These are phyloP conservation scores for Drosophila rubida DNA, from an alignment of 2,888 invertebrate species.

Conservation along the genomic window DNA sequence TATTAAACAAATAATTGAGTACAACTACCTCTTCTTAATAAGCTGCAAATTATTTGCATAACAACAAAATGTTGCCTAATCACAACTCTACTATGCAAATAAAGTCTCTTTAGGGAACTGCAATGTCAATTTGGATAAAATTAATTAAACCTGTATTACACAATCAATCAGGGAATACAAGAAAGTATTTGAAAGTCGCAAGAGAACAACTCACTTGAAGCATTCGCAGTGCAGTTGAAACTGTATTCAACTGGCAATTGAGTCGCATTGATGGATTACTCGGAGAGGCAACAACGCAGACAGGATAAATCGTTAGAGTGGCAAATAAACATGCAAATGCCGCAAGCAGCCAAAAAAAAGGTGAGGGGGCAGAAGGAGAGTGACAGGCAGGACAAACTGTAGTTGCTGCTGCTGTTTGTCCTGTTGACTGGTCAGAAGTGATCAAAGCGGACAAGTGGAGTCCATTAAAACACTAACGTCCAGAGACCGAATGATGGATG, in stretches of 20 bases:
- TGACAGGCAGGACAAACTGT: conserved; percentile 26
- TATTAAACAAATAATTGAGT: too few species aligned
- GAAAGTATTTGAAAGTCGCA: not conserved
- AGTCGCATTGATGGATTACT: conserved; percentile 12
- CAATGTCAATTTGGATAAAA: too few species aligned
- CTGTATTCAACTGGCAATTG: not conserved
- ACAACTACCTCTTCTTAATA: too few species aligned
- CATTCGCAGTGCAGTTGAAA: not conserved
- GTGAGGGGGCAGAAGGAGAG: not conserved
- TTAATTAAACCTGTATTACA: too few species aligned
- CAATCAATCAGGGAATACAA: too few species aligned
- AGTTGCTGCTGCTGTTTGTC: conserved; percentile 39
- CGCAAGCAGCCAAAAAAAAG: conserved; percentile 44
- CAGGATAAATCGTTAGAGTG: conserved; percentile 38
- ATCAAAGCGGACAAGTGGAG: conserved; percentile 78
- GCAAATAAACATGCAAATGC: conserved; percentile 73
- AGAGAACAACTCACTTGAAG: not conserved
- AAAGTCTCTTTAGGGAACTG: too few species aligned
- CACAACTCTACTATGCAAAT: too few species aligned
- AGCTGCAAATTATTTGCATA: too few species aligned
- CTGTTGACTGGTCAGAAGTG: conserved; percentile 46
- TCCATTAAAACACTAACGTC: conserved; percentile 81
- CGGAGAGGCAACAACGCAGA: not conserved
- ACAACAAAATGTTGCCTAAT: too few species aligned
- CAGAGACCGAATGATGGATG: conserved; percentile 75